Evolutionary conservation across 2,113 vertebrate genomes (phyloP).

Genomic region (Xyrauchen texanus): DNA sequence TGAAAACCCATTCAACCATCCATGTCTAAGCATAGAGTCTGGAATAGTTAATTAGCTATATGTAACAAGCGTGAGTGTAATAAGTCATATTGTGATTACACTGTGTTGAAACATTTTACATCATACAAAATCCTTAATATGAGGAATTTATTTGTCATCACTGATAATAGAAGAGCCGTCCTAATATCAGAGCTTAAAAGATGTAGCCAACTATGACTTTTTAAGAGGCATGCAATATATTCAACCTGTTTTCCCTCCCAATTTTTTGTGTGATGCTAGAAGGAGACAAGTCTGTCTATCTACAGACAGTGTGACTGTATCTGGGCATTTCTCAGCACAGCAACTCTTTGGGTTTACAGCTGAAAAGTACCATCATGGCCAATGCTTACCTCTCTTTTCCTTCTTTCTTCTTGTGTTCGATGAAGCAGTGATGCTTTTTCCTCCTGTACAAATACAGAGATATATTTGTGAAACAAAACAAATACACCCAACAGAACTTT

Average conservation of each 20-base stretch:
- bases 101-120: background rate
- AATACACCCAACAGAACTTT: too few species aligned
- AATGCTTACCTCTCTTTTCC: slow-evolving; percentile 89
- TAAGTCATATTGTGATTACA: background rate
- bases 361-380: background rate
- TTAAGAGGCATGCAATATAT: background rate
- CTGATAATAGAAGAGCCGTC: background rate
- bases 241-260: background rate
- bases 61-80: too few species aligned
- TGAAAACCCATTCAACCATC: background rate
- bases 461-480: background rate
- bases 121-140: background rate
- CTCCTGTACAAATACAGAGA: slow-evolving; percentile 74
- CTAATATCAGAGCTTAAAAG: background rate
- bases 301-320: too few species aligned
- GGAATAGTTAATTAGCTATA: too few species aligned
- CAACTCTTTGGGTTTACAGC: too few species aligned
- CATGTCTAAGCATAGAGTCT: too few species aligned
- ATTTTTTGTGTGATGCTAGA: too few species aligned
- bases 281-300: too few species aligned
- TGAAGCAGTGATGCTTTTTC: slow-evolving; percentile 96
- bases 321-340: too few species aligned
- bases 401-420: slow-evolving; percentile 95
- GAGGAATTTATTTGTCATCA: background rate
- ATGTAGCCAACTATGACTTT: background rate